Conservation (phyloP, 53 echinoderm and acorn worm species). For the Zoroaster sp. region DNA sequence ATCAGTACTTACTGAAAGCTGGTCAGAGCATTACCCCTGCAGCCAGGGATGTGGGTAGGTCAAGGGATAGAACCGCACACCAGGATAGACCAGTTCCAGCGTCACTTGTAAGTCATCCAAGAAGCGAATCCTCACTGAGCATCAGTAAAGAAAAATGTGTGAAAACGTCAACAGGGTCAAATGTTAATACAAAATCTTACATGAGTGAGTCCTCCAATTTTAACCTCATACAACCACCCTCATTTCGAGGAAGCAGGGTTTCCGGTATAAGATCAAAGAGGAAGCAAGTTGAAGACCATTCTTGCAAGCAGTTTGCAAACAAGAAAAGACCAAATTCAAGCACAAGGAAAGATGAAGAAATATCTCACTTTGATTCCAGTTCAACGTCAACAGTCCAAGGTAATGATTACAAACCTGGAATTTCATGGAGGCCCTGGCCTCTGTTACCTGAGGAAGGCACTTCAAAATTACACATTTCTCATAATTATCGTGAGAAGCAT, state of each 20-base stretch:
- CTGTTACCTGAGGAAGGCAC: too few relatives aligned
- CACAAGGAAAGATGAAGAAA: neutral
- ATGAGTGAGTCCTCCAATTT: neutral
- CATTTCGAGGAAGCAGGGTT: neutral
- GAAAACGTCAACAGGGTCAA: neutral
- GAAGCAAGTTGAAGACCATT: neutral
- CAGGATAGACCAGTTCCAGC: conserved; percentile 1
- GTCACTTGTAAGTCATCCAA: neutral
- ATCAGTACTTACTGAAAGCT: conserved; percentile 73
- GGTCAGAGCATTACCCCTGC: conserved; percentile 46
- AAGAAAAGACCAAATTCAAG: neutral
- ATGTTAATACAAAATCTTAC: neutral
- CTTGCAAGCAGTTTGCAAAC: neutral
- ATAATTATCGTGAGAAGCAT: too few relatives aligned
- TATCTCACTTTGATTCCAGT: neutral
- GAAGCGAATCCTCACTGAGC: neutral
- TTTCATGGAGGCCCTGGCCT: too few relatives aligned
- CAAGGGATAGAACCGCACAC: neutral
- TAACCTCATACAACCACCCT: neutral
- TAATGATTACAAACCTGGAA: too few relatives aligned
- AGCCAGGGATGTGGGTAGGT: conserved; percentile 66
- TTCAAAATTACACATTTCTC: too few relatives aligned
- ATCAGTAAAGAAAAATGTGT: neutral
- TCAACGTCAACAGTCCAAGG: neutral
- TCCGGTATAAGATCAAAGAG: neutral